Base-by-base conservation (phyloP, 2,888 invertebrate genomes). In the Oeneis ivallda region DNA sequence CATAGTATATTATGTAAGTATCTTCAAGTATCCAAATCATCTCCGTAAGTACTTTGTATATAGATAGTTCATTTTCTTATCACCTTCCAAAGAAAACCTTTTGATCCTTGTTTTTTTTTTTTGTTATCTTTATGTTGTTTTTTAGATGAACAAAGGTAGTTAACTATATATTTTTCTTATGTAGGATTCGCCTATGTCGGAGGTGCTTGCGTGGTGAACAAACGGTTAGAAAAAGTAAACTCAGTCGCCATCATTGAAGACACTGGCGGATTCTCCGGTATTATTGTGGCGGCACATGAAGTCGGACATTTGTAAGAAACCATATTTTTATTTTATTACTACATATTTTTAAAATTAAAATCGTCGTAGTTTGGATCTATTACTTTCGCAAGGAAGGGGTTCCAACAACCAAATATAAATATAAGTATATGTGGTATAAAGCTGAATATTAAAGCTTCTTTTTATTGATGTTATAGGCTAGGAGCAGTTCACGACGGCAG, bases 401-500 rank as follows among this genome's bases (percentile, higher is more conserved):
- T n/a, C 43, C 7, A 15, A 6, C 8, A 43, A 26, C 26, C 26
- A 5, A 4, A 4, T 26, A 26, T 26, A 26, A 26, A 26, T 26
- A 26, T n/a, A n/a, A 26, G 26, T 26, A 26, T 26, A 26, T 26
- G 26, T 4, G 26, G 26, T 26, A 26, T 15, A 1, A 45, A 8
- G 45, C 7, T 45, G 6, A 43, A 43, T 17, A 26, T 50, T 26
- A 13, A 50, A 19, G 11, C 49, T 50, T 26, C 19, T 50, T n/a
- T 17, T 50, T 56, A n/a, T 54, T 68, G 1, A 10, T 5, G 26
- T 66, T 82, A 9, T 80, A 98, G 98, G 84, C 87, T 98, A 83
- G 98, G 98, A 70, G 98, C 98, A 76, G 98, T 98, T n/a, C 98
- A 98, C 85, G 98, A 98, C 82, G 98, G 98, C 59, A 98, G 98